These are phyloP conservation scores for Petaurus breviceps DNA, from an alignment of 2,113 vertebrate species.

Conservation along the genomic window DNA sequence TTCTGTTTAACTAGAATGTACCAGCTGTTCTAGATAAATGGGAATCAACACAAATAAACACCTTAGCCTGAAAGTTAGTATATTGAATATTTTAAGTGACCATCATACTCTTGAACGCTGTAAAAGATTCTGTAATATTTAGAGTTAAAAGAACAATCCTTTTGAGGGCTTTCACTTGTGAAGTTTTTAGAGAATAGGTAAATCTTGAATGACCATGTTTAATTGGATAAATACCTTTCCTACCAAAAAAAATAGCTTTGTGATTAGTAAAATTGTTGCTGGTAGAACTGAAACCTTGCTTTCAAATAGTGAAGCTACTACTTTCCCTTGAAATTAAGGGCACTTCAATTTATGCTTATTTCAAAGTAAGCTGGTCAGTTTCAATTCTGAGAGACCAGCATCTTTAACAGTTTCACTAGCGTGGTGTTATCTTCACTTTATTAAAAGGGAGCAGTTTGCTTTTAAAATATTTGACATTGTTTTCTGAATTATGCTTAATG, in stretches of 20 bases:
- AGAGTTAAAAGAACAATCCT: neutral
- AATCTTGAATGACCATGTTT: neutral
- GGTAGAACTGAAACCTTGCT: neutral
- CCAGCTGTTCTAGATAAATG: conserved; percentile 40
- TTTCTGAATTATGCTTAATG: neutral
- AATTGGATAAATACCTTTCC: neutral
- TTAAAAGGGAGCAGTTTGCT: neutral
- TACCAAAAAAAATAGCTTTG: neutral
- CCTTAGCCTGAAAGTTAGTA: conserved; percentile 11
- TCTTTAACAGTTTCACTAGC: conserved; percentile 42
- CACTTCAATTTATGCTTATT: neutral
- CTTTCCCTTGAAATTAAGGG: conserved; percentile 39
- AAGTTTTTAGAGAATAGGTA: neutral
- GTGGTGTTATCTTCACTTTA: conserved; percentile 20
- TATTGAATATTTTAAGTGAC: neutral
- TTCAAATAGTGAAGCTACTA: neutral
- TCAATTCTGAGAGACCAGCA: conserved; percentile 25
- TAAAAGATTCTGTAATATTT: neutral
- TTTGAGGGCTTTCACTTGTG: neutral
- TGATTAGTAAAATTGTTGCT: neutral
- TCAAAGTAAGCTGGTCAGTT: conserved; percentile 51
- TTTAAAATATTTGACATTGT: neutral
- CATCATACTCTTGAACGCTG: neutral
- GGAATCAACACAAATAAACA: conserved; percentile 14
- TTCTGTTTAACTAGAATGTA: conserved; percentile 19